Evolutionary conservation across 2,113 vertebrate genomes (phyloP).

Genomic region (Mus pahari): DNA sequence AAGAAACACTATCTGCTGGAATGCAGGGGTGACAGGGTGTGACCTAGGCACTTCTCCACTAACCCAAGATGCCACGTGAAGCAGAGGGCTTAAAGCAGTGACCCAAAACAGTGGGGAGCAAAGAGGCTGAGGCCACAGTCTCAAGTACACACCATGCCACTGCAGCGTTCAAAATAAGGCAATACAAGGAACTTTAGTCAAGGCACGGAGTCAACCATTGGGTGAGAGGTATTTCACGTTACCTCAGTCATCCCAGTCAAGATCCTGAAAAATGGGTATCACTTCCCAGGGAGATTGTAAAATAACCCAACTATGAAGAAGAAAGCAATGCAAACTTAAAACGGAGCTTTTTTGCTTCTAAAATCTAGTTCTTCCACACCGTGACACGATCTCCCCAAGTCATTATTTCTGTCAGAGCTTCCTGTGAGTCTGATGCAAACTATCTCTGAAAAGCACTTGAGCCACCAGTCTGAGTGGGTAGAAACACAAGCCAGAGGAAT

Average conservation of each 20-base stretch:
- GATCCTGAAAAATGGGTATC: neutral
- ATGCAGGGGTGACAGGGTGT: conserved; percentile 12
- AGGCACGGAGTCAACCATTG: neutral
- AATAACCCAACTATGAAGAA: neutral
- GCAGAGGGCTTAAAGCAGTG: neutral
- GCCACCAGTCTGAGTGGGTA: neutral
- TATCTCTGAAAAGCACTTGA: neutral
- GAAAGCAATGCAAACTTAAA: neutral
- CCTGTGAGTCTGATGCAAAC: neutral
- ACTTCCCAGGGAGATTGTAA: neutral
- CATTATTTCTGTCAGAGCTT: neutral
- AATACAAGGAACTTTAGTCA: neutral
- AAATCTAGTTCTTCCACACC: neutral
- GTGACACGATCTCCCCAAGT: neutral
- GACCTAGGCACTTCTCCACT: conserved; percentile 30
- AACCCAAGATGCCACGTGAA: neutral
- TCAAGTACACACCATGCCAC: neutral
- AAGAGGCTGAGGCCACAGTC: neutral
- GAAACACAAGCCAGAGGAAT: neutral
- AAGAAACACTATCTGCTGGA: conserved; percentile 57
- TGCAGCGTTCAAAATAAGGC: neutral
- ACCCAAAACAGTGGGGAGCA: neutral
- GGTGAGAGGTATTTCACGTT: neutral
- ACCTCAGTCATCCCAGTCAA: neutral
- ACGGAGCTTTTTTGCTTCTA: neutral